A percentile compares a stretch with the other conserved stretches of the same genome.
Conservation (phyloP, 2,888 invertebrate genomes). For the Macrosoma leucophasiata region DNA sequence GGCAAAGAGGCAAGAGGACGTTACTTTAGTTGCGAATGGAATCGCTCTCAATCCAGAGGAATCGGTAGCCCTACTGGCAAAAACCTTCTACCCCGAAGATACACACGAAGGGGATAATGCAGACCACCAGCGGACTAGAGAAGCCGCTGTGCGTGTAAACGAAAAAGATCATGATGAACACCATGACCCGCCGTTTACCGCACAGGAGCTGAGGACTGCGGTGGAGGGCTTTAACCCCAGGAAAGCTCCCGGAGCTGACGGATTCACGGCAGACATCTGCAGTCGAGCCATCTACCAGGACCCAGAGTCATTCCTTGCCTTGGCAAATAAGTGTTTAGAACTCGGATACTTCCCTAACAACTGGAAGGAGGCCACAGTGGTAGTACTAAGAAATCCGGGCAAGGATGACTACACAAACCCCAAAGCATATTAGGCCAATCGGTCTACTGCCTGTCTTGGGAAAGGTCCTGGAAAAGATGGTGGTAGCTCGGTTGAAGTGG, state of each 20-base stretch:
- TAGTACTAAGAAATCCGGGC: no score
- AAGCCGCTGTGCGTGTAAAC: not conserved
- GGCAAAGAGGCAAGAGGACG: no score
- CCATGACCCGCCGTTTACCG: not conserved
- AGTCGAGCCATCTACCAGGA: not conserved
- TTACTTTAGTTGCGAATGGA: no score
- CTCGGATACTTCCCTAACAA: no score
- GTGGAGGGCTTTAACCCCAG: not conserved
- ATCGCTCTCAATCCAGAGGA: no score
- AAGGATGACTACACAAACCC: not conserved
- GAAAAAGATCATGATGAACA: not conserved
- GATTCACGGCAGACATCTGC: not conserved
- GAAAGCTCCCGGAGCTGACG: not conserved
- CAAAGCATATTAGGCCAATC: conserved; percentile 18
- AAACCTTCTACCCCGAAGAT: no score
- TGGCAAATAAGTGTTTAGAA: no score
- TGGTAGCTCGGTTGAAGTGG: conserved; percentile 13
- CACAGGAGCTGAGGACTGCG: not conserved
- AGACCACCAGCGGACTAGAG: not conserved
- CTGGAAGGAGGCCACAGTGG: no score
- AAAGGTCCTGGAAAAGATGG: conserved; percentile 9
- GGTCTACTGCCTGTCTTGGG: conserved; percentile 11
- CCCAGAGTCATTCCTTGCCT: no score
- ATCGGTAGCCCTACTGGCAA: no score
- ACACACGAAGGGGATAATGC: conserved; percentile 8